These are phyloP conservation scores for Falco naumanni DNA, from an alignment of 2,797 vertebrate species.

Conservation along the genomic window DNA sequence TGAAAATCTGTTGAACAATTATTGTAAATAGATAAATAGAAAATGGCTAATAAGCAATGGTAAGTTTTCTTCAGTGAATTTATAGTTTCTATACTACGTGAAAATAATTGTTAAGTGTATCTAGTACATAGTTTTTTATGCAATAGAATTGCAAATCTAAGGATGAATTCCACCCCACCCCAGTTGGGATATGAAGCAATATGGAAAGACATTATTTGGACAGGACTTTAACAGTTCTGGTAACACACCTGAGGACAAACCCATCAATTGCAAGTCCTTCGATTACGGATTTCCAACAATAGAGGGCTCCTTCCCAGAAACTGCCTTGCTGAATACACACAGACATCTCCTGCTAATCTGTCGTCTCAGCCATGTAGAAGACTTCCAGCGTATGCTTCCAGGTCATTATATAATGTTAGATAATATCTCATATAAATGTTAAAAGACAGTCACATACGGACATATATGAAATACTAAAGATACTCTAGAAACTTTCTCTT, in stretches of 20 bases:
- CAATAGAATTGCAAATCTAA: background rate
- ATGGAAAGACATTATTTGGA: background rate
- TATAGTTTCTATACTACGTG: background rate
- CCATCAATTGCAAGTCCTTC: background rate
- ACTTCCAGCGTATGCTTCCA: conserved; percentile 73
- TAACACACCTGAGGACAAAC: background rate
- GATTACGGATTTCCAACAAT: background rate
- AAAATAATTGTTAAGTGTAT: background rate
- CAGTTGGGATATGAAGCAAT: background rate
- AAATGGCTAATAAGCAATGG: background rate
- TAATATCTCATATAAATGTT: conserved; percentile 79
- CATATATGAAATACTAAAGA: conserved; percentile 88
- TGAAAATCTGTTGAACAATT: background rate
- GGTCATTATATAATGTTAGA: conserved; percentile 81
- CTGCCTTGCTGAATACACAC: conserved; percentile 8
- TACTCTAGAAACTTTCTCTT: conserved; percentile 80
- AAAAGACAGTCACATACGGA: conserved; percentile 79
- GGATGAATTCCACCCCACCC: background rate
- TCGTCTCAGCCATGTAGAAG: conserved; percentile 60
- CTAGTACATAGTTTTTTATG: background rate
- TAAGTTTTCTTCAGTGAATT: background rate
- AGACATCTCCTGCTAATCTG: conserved; percentile 61
- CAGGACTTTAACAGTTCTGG: background rate
- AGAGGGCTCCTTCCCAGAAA: background rate
- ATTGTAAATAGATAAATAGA: background rate